Base-by-base conservation (phyloP, 1,140 invertebrate genomes). In the Zaprionus ghesquierei region DNA sequence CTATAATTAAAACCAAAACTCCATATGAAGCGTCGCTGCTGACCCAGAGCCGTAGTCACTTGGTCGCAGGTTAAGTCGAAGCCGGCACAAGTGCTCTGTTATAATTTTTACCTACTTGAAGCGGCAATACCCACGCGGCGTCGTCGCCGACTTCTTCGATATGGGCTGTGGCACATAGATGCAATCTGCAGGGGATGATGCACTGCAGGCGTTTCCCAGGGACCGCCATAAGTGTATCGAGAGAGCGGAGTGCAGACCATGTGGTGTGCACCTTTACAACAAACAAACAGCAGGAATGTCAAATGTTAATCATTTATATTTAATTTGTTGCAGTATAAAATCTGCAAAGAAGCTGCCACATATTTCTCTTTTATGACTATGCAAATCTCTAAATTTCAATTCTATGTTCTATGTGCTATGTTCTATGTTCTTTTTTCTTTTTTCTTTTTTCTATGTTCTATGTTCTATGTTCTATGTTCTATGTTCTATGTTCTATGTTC, bases 101-200 rank as follows among this genome's bases (percentile, higher is more conserved):
- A 51, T 50, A 49, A 25, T 53, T 31, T 77, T 81, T 90, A 90
- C 87, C 87, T 90, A 90, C 87, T 90, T 87, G 87, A 90, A 90
- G 84, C 53, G 81, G 82, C 78, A 87, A 79, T 86, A 86, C 82
- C 82, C 82, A 87, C 73, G 84, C 79, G 74, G 75, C 73, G 82
- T 73, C 29, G 29, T 31, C 35, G 12, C 53, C 8, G 18, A 15
- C 27, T 10, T 20, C 25, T 61, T 51, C 53, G 27, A 27, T 53
- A 75, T 41, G 13, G 68, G 73, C 70, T 71, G 72, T 54, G 79
- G 84, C 82, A 87, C 82, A 87, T 87, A 84, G 82, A 74, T 70
- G 82, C 82, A 87, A 87, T 87, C 72, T 87, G 82, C 81, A 80
- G 77, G 15, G n/a, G n/a, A n/a, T n/a, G n/a, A n/a, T n/a, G 20